phyloP scores from a whole-genome alignment of 2,113 vertebrate genomes.

The Phodopus roborovskii region DNA sequence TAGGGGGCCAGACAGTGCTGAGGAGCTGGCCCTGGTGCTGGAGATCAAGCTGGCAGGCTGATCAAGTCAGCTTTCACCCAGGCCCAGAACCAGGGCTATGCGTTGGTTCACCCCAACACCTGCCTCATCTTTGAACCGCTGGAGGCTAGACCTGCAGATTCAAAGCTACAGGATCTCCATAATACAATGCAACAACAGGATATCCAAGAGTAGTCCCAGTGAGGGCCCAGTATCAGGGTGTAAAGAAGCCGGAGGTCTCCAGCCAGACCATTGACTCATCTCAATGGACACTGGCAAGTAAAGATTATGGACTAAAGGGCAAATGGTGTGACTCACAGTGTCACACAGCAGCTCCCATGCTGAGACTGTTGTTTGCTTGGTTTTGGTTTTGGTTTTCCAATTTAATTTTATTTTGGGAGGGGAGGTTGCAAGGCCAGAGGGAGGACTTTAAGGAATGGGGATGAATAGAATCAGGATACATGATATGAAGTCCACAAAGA shows the following conservation, averaged over 20 bases:
- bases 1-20: background rate
- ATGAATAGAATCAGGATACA: background rate
- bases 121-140: background rate
- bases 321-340: background rate
- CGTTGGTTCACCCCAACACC: background rate
- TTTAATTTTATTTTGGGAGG: background rate
- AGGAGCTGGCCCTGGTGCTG: background rate
- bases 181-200: background rate
- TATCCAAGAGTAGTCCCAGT: background rate
- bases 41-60: background rate
- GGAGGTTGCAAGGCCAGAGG: background rate
- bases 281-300: background rate
- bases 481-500: background rate
- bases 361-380: background rate
- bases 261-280: background rate
- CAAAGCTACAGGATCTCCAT: background rate
- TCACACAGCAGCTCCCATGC: background rate
- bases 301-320: background rate
- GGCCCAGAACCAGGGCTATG: background rate
- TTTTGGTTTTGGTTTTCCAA: background rate
- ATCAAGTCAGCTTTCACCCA: background rate
- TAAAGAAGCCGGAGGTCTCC: background rate
- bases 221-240: background rate
- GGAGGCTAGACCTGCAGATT: background rate
- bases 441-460: background rate